Conservation (phyloP, 2,113 vertebrate species). For the Orientallactaga bullata region DNA sequence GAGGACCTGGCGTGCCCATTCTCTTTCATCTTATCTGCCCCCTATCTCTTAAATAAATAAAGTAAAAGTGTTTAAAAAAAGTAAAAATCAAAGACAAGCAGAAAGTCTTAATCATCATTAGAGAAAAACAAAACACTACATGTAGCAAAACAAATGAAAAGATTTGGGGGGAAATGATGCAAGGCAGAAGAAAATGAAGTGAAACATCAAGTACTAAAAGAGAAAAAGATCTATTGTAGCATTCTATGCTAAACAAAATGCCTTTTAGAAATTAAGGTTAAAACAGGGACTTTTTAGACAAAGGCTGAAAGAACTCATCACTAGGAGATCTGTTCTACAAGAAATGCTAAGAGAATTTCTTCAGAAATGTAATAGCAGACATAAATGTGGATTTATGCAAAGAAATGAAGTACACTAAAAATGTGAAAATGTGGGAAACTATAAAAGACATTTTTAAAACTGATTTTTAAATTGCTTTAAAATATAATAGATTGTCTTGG, state of each 20-base stretch:
- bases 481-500: slow-evolving; percentile 52
- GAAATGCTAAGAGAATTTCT: background rate
- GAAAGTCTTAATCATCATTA: background rate
- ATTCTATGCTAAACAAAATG: slow-evolving; percentile 34
- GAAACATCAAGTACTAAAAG: background rate
- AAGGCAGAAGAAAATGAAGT: background rate
- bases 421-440: slow-evolving; percentile 34
- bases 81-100: background rate
- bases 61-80: background rate
- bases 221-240: background rate
- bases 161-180: background rate
- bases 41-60: too few species aligned
- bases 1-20: too few species aligned
- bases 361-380: background rate
- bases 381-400: slow-evolving; percentile 43
- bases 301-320: background rate
- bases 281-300: background rate
- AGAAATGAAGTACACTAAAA: slow-evolving; percentile 24
- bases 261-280: slow-evolving; percentile 27
- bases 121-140: background rate
- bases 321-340: background rate
- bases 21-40: too few species aligned
- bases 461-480: slow-evolving; percentile 63
- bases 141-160: background rate
- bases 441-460: slow-evolving; percentile 49